A percentile compares a stretch with the other conserved stretches of the same genome.
Conservation (phyloP, 2,797 vertebrate species). For the Xyrichtys novacula region DNA sequence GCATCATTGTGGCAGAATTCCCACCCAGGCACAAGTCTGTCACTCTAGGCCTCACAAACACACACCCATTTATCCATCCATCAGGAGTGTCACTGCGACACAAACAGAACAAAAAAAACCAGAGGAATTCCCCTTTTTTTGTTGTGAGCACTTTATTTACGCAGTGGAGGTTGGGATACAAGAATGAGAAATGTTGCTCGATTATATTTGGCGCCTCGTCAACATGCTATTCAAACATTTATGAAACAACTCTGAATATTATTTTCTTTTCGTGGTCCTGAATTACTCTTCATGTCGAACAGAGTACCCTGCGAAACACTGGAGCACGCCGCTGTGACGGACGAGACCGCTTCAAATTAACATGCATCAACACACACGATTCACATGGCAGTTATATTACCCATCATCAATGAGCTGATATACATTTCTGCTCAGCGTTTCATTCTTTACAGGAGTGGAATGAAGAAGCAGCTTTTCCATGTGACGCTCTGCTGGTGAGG, state of each 20-base stretch:
- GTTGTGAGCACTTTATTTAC: constrained; percentile 78
- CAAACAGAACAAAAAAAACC: constrained; percentile 67
- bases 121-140: constrained; percentile 67
- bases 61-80: constrained; percentile 54
- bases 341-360: constrained; percentile 41
- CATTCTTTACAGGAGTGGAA: constrained; percentile 33
- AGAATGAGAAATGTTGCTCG: constrained; percentile 45
- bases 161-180: constrained; percentile 34
- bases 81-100: constrained; percentile 71
- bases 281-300: constrained; percentile 51
- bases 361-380: constrained; percentile 60
- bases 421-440: constrained; percentile 12
- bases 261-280: constrained; percentile 51
- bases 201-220: constrained; percentile 50
- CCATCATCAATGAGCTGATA: constrained; percentile 40
- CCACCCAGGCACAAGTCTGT: constrained; percentile 65
- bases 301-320: constrained; percentile 12
- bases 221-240: constrained; percentile 68
- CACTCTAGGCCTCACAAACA: neutral
- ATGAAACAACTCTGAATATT: constrained; percentile 60
- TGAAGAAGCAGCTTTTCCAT: constrained; percentile 31
- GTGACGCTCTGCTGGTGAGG: constrained; percentile 40
- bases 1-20: constrained; percentile 72
- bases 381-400: constrained; percentile 54
- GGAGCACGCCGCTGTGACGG: constrained; percentile 19